Base-by-base conservation (phyloP, 1,140 invertebrate species). In the Hycleus phaleratus region DNA sequence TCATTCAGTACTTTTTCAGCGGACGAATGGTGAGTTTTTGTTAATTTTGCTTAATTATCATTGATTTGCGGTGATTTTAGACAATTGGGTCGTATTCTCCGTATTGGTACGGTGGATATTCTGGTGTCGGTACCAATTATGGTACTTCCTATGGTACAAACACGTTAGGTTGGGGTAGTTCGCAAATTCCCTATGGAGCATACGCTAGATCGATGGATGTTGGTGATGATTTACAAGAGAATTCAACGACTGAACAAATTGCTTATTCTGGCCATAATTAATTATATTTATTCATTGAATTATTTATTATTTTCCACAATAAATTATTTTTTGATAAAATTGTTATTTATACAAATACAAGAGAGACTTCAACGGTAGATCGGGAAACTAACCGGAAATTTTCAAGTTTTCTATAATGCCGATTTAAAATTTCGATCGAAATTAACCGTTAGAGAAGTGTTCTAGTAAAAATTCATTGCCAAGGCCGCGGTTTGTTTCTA, bases 1-100 rank as follows among this genome's bases (percentile, higher is more conserved):
- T 81, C 1, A 77, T 86, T 2, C 86, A 87, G 59, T 87, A 82
- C 65, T 75, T 87, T 45, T 74, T 86, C 57, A 76, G 24, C 7
- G 49, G 71, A 44, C 0, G 1, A 26, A 18, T 18, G 18, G 46
- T 46, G 8, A 10, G 10, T 25, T 46, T 46, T 46, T 42, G 3
- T 9, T 6, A 42, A 42, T 42, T 42, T 42, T 7, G 10, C 3
- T 11, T 42, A 42, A 8, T 42, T 6, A 42, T 42, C 1, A 2
- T 42, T 42, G 10, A 42, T 10, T n/a, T 42, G 4, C 10, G 9
- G 10, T 10, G 1, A 42, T 42, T 42, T 42, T n/a, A 42, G 9
- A 7, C 40, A 4, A 42, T n/a, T 42, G 9, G 3, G 9, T 4
- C 40, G 40, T 42, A 42, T 42, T 42, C 11, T 8, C 9, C 40